These are phyloP conservation scores for Rhynchophorus ferrugineus DNA, from an alignment of 1,140 invertebrate genomes.

Conservation along the genomic window DNA sequence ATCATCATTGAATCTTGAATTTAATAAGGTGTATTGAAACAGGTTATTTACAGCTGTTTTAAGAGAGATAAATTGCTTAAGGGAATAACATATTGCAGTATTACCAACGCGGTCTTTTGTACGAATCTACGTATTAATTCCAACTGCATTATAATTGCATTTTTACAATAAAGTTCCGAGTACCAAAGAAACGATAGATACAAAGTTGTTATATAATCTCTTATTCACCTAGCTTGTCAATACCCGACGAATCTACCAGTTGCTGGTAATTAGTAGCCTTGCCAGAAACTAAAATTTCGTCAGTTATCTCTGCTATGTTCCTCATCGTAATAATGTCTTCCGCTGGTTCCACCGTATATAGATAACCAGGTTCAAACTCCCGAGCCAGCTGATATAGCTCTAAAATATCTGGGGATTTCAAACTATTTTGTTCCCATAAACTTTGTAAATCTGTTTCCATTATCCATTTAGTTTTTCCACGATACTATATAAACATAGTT, in stretches of 20 bases:
- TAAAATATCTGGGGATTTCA: conserved; percentile 30
- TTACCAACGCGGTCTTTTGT: no score
- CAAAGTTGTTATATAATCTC: no score
- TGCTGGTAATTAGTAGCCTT: conserved; percentile 25
- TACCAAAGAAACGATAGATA: no score
- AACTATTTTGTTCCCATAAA: conserved; percentile 17
- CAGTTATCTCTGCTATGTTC: conserved; percentile 29
- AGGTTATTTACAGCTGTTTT: no score
- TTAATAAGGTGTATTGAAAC: no score
- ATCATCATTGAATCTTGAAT: no score
- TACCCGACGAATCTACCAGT: conserved; percentile 27
- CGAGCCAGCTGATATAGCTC: conserved; percentile 19
- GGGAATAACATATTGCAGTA: no score
- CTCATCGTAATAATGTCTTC: conserved; percentile 19
- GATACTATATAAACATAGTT: no score
- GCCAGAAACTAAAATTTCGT: conserved; percentile 27
- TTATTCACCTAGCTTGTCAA: conserved; percentile 25
- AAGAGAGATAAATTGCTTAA: no score
- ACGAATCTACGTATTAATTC: no score
- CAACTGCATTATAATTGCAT: no score
- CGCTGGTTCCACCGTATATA: conserved; percentile 4
- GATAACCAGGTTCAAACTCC: conserved; percentile 3
- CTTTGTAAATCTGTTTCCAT: conserved; percentile 25
- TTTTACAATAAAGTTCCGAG: no score
- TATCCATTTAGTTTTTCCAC: conserved; percentile 32